phyloP scores from a whole-genome alignment of 2,888 invertebrate species.

The Agelastica alni region DNA sequence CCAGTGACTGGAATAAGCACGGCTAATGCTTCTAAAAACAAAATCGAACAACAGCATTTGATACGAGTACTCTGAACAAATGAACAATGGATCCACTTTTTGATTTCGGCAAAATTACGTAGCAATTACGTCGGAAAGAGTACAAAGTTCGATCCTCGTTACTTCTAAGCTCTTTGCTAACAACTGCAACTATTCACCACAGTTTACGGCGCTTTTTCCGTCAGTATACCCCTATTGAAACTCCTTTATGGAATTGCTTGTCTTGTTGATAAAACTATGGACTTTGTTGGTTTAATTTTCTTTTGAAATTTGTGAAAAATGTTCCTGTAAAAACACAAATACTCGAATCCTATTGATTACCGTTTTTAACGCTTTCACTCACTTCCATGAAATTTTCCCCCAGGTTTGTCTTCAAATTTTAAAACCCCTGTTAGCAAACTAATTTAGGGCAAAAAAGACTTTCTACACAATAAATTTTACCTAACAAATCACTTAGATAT shows the following conservation, averaged over 20 bases:
- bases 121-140: conserved; percentile 3
- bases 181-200: background rate
- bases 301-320: too few relatives aligned
- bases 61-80: conserved; percentile 6
- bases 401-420: too few relatives aligned
- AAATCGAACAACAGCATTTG: conserved; percentile 12
- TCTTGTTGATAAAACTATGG: too few relatives aligned
- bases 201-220: background rate
- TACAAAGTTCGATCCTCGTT: conserved; percentile 5
- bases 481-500: too few relatives aligned
- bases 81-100: conserved; percentile 15
- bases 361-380: too few relatives aligned
- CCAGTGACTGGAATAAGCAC: conserved; percentile 23
- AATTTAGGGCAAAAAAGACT: too few relatives aligned
- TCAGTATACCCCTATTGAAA: background rate
- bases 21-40: conserved; percentile 23
- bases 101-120: conserved; percentile 11
- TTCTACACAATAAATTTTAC: too few relatives aligned
- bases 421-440: too few relatives aligned
- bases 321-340: too few relatives aligned
- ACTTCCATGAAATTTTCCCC: too few relatives aligned
- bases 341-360: too few relatives aligned
- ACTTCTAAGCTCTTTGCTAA: background rate
- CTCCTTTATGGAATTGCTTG: background rate
- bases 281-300: too few relatives aligned